phyloP scores from a whole-genome alignment of 2,888 invertebrate genomes.

The Flexamia atlantica region DNA sequence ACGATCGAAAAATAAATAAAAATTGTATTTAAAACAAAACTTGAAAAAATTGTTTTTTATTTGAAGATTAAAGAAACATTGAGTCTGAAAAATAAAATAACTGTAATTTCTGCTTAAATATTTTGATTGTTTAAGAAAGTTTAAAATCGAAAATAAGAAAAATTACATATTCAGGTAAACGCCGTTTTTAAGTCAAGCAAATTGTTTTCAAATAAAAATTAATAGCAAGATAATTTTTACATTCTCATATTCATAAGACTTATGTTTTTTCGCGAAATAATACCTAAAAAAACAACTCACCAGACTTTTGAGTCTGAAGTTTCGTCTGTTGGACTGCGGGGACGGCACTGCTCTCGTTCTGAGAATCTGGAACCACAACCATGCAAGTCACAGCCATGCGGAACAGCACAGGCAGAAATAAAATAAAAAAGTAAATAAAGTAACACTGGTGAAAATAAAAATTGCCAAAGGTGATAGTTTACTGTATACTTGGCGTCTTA shows the following conservation, averaged over 20 bases:
- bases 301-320: conserved; percentile 55
- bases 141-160: not conserved
- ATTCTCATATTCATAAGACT: not conserved
- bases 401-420: conserved; percentile 54
- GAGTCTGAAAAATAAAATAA: too few relatives aligned
- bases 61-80: not conserved
- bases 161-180: not conserved
- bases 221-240: not conserved
- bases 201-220: not conserved
- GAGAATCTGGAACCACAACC: conserved; percentile 62
- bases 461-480: not conserved
- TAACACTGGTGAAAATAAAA: not conserved
- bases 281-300: conserved; percentile 46
- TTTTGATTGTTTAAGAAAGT: not conserved
- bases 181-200: too few relatives aligned
- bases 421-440: conserved; percentile 61
- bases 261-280: too few relatives aligned
- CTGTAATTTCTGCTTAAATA: too few relatives aligned
- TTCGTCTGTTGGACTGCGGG: conserved; percentile 63
- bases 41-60: conserved; percentile 17
- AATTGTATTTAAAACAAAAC: conserved; percentile 2
- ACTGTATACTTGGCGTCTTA: too few relatives aligned
- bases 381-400: conserved; percentile 52
- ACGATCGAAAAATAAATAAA: not conserved
- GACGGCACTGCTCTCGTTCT: conserved; percentile 58